A percentile compares a stretch with the other conserved stretches of the same genome.
Evolutionary conservation across 2,797 vertebrate species (phyloP).

Genomic region (Tauraco hartlaubi): DNA sequence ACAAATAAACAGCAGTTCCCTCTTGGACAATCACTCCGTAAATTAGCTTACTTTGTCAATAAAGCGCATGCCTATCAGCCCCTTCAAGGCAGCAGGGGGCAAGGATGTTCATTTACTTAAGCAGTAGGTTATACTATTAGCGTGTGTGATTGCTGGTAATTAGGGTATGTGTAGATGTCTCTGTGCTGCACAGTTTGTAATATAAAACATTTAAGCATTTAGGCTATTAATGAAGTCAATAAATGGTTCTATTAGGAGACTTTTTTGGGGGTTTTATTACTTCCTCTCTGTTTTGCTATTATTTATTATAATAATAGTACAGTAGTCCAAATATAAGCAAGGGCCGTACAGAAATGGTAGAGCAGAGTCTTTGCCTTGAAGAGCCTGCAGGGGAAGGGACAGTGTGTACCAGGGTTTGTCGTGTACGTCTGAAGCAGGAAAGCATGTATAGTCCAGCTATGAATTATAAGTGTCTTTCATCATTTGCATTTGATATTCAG

Average conservation of each 20-base stretch:
- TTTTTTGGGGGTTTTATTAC: neutral
- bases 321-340: neutral
- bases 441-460: neutral
- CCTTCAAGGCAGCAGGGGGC: constrained; percentile 82
- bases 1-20: constrained; percentile 86
- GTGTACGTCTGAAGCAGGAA: neutral
- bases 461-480: neutral
- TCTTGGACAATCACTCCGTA: constrained; percentile 85
- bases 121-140: constrained; percentile 86
- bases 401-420: neutral
- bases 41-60: constrained; percentile 87
- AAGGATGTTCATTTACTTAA: constrained; percentile 87
- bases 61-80: constrained; percentile 83
- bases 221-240: constrained; percentile 80
- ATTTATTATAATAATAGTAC: neutral
- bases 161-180: constrained; percentile 78
- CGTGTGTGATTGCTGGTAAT: constrained; percentile 86
- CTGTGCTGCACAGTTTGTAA: constrained; percentile 73
- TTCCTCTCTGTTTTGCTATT: constrained; percentile 20
- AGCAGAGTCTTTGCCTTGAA: neutral
- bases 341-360: neutral
- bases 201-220: constrained; percentile 74
- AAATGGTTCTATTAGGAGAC: constrained; percentile 48
- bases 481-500: neutral
- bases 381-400: neutral